Percentiles rank a stretch among this genome's conserved stretches.
phyloP scores from a whole-genome alignment of 2,888 invertebrate species.

The Caenorhabditis sp. region DNA sequence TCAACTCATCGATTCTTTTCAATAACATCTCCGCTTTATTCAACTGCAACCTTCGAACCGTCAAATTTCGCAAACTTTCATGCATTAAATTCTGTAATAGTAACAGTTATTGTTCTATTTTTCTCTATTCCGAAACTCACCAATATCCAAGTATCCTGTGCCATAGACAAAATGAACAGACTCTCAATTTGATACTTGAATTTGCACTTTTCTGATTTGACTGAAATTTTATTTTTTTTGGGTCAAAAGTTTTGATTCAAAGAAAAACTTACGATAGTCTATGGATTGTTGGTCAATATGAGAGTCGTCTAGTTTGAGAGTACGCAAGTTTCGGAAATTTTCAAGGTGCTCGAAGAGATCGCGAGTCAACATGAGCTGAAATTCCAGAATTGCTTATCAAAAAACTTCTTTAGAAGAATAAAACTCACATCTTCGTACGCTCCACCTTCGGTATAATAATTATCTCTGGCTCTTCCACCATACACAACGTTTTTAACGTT shows the following conservation, averaged over 20 bases:
- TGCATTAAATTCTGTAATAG: background rate
- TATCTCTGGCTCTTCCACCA: background rate
- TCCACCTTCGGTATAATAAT: background rate
- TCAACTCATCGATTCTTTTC: background rate
- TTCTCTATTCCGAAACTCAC: too few species aligned
- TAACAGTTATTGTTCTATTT: background rate
- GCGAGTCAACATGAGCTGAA: background rate
- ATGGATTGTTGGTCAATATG: background rate
- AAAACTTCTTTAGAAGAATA: background rate
- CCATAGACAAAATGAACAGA: background rate
- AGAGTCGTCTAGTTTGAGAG: background rate
- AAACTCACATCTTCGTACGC: background rate
- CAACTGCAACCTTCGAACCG: background rate
- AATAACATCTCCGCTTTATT: background rate
- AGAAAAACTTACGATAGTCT: background rate
- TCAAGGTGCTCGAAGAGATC: background rate
- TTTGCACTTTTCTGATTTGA: background rate
- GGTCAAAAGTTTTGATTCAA: background rate
- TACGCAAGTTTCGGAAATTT: background rate
- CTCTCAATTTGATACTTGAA: background rate
- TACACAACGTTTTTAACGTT: background rate
- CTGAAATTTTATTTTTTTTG: background rate
- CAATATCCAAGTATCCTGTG: background rate
- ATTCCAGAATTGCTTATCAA: too few species aligned
- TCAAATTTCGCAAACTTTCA: background rate